Conservation (phyloP, 2,888 invertebrate species). For the Odiellus spinosus region DNA sequence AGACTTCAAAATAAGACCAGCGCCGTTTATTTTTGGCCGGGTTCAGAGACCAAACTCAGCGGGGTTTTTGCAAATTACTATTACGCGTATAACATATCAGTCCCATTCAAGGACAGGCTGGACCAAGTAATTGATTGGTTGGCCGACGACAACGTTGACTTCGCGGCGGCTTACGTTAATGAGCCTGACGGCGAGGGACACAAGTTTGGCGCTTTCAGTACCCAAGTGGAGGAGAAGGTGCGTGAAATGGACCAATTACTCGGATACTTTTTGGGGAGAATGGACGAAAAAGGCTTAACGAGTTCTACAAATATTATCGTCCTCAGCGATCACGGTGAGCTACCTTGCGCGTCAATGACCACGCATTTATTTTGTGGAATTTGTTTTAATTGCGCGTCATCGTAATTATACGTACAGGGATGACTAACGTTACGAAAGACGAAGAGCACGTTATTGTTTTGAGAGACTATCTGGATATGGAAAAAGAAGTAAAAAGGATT, state of each 20-base stretch:
- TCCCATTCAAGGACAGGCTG: slow-evolving; percentile 8
- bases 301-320: slow-evolving; percentile 22
- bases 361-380: too few species aligned
- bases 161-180: slow-evolving; percentile 21
- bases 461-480: slow-evolving; percentile 4
- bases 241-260: slow-evolving; percentile 1
- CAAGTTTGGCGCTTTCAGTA: slow-evolving; percentile 80
- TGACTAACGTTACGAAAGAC: slow-evolving; percentile 19
- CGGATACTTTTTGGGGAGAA: neutral
- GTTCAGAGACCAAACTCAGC: slow-evolving; percentile 3
- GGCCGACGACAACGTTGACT: slow-evolving; percentile 12
- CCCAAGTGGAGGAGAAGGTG: slow-evolving; percentile 73
- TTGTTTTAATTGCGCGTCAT: too few species aligned
- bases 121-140: slow-evolving; percentile 18
- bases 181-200: slow-evolving; percentile 40
- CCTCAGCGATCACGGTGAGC: slow-evolving; percentile 24
- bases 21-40: slow-evolving; percentile 6
- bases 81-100: neutral
- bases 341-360: too few species aligned
- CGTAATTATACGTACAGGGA: slow-evolving; percentile 13
- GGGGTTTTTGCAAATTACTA: neutral
- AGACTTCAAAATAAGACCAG: slow-evolving; percentile 20
- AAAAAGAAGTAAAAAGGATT: slow-evolving; percentile 1
- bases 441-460: slow-evolving; percentile 3
- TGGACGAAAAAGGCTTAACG: slow-evolving; percentile 1